A percentile compares a stretch with the other conserved stretches of the same genome.
Evolutionary conservation across 2,888 invertebrate species (phyloP).

Genomic region (Sesamia inferens): DNA sequence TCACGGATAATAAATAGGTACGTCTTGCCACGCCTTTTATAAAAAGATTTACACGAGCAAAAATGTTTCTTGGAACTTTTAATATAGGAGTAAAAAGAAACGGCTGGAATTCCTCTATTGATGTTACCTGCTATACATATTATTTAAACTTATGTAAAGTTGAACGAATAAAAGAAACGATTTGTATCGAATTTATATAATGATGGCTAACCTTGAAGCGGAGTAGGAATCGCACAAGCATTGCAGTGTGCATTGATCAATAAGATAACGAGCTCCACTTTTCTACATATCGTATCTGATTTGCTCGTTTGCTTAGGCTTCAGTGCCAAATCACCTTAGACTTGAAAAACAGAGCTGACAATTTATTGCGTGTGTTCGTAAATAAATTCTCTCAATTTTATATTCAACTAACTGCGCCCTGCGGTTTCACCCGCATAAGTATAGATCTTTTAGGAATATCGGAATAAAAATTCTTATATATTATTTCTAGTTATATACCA

Average conservation of each 20-base stretch:
- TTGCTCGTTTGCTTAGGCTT: background rate
- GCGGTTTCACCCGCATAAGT: no score
- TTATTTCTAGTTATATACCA: no score
- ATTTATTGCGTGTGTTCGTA: conserved; percentile 1
- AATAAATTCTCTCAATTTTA: conserved; percentile 21
- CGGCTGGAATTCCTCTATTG: background rate
- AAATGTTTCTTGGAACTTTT: conserved; percentile 23
- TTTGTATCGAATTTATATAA: background rate
- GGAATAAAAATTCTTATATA: no score
- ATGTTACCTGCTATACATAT: background rate
- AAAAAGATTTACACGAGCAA: conserved; percentile 37
- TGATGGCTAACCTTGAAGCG: background rate
- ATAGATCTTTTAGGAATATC: no score
- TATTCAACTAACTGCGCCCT: no score
- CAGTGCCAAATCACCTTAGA: background rate
- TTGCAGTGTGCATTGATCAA: conserved; percentile 1
- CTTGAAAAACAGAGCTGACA: background rate
- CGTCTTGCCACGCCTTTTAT: conserved; percentile 24
- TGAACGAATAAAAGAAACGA: background rate
- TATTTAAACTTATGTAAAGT: background rate
- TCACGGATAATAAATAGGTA: conserved; percentile 34
- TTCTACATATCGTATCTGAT: conserved; percentile 11
- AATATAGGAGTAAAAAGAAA: background rate
- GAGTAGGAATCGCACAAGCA: background rate
- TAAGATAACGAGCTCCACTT: background rate